A percentile compares a stretch with the other conserved stretches of the same genome.
phyloP scores from a whole-genome alignment of 2,797 vertebrate species.

The Picus viridis region DNA sequence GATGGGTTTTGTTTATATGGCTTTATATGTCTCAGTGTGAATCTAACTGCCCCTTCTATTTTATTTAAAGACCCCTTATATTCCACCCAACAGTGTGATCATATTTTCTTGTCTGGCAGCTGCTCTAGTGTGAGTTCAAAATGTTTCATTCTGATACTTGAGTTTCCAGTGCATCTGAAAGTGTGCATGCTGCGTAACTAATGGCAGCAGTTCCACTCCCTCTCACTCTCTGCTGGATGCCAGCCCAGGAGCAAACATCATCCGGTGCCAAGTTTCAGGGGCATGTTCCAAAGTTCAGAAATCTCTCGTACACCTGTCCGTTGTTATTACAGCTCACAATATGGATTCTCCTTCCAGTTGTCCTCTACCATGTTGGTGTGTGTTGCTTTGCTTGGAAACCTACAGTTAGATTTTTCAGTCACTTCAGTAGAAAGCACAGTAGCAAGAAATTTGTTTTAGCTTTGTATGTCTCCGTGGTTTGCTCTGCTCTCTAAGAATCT shows the following conservation, averaged over 20 bases:
- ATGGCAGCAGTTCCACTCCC: neutral
- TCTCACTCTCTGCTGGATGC: constrained; percentile 31
- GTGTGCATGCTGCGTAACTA: neutral
- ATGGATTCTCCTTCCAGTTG: constrained; percentile 30
- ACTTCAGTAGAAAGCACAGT: neutral
- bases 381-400: neutral
- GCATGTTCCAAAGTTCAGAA: neutral
- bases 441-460: neutral
- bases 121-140: neutral
- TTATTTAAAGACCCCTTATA: neutral
- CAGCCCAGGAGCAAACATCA: constrained; percentile 26
- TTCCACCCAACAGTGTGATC: neutral
- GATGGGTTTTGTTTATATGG: neutral
- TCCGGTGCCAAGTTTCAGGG: constrained; percentile 41
- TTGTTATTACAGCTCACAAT: constrained; percentile 35
- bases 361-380: neutral
- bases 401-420: neutral
- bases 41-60: neutral
- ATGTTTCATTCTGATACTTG: neutral
- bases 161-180: neutral
- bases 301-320: constrained; percentile 33
- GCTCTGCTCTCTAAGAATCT: neutral
- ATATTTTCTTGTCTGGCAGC: neutral
- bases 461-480: neutral
- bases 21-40: neutral